Conservation (phyloP, 2,797 vertebrate species). For the Limnodromus scolopaceus region DNA sequence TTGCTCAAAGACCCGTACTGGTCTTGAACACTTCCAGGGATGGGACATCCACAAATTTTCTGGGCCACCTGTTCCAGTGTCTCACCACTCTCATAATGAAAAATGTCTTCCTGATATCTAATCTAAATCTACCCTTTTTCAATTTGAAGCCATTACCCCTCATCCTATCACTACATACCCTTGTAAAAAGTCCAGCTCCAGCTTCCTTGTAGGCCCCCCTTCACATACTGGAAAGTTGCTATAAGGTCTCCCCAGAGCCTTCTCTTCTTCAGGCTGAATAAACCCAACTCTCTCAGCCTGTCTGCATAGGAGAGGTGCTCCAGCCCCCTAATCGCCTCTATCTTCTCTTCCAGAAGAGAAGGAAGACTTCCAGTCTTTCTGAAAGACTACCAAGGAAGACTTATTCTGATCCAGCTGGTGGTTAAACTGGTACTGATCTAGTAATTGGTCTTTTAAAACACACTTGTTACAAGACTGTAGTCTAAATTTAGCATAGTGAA, state of each 20-base stretch:
- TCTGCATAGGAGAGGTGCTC: neutral
- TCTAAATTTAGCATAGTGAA: constrained; percentile 61
- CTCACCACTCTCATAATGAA: neutral
- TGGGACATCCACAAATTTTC: neutral
- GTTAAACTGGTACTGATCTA: constrained; percentile 11
- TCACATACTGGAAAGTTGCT: neutral
- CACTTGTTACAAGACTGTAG: constrained; percentile 8
- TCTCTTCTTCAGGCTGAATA: neutral
- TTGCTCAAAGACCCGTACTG: neutral
- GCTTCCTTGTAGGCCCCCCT: neutral
- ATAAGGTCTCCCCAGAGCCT: neutral
- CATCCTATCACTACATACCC: neutral
- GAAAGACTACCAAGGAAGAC: neutral
- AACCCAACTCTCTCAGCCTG: neutral
- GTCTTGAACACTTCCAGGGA: neutral
- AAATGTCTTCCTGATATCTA: neutral
- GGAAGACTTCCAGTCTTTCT: neutral
- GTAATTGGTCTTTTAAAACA: constrained; percentile 34
- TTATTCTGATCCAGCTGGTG: neutral
- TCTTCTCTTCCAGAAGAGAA: neutral
- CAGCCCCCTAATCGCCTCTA: neutral
- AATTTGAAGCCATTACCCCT: neutral
- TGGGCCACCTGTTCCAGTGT: neutral
- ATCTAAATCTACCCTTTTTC: neutral
- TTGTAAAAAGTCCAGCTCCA: neutral